phyloP scores from a whole-genome alignment of 2,113 vertebrate species.

The Aegypius monachus region DNA sequence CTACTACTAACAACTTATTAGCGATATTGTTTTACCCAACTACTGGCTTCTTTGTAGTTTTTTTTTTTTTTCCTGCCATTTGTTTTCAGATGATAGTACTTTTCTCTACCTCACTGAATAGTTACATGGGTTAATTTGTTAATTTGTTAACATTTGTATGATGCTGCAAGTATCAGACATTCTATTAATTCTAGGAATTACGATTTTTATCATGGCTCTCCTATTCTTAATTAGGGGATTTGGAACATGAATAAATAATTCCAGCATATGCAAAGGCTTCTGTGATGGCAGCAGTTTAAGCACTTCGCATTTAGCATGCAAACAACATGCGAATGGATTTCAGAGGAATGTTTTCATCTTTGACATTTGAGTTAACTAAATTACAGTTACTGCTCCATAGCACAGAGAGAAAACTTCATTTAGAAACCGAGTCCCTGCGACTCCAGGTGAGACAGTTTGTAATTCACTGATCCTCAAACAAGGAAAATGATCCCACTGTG shows the following conservation, averaged over 20 bases:
- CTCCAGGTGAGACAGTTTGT: neutral
- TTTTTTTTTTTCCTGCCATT: neutral
- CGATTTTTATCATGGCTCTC: neutral
- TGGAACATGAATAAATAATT: neutral
- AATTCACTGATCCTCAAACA: neutral
- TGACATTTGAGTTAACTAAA: neutral
- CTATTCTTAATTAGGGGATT: neutral
- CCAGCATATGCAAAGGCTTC: neutral
- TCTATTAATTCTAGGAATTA: neutral
- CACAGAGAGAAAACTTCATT: conserved; percentile 4
- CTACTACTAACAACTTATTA: neutral
- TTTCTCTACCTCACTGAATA: neutral
- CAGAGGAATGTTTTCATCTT: neutral
- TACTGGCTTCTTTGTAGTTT: neutral
- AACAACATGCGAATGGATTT: neutral
- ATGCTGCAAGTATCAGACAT: neutral
- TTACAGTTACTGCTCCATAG: neutral
- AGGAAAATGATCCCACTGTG: neutral
- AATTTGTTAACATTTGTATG: neutral
- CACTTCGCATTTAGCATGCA: neutral
- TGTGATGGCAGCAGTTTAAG: neutral
- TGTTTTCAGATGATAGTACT: neutral
- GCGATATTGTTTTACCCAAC: neutral
- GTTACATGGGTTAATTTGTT: neutral
- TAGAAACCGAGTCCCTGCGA: neutral